Percentiles rank a stretch among this genome's conserved stretches.
Conservation (phyloP, 2,797 vertebrate species). For the Cercopithecus mitis region DNA sequence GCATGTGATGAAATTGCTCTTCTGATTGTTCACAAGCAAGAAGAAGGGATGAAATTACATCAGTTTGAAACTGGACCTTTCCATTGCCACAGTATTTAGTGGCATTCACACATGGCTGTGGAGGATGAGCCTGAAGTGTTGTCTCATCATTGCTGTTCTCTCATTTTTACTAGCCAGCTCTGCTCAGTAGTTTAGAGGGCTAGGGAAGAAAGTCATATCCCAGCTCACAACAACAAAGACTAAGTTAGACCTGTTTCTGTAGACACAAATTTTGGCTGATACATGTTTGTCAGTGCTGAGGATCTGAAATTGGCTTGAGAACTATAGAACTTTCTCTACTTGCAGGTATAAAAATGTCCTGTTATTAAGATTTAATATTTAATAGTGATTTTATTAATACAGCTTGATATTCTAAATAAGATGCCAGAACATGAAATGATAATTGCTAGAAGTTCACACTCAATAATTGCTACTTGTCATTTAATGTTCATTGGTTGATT, state of each 20-base stretch:
- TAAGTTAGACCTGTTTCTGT: neutral
- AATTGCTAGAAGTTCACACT: neutral
- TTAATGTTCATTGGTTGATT: neutral
- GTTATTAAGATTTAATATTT: neutral
- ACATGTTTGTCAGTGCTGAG: neutral
- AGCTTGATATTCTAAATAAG: neutral
- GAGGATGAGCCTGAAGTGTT: neutral
- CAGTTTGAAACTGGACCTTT: accelerated
- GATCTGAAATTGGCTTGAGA: neutral
- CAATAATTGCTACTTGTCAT: neutral
- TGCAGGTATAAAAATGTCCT: neutral
- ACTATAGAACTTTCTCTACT: neutral
- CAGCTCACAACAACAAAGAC: neutral
- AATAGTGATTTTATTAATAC: neutral
- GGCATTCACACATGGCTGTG: neutral
- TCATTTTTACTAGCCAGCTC: neutral
- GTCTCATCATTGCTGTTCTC: neutral
- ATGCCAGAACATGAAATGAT: neutral
- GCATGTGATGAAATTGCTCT: neutral
- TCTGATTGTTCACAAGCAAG: neutral
- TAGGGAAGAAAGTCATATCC: neutral
- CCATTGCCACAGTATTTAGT: neutral
- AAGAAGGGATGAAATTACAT: neutral
- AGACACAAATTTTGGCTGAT: neutral
- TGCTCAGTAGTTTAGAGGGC: neutral